Evolutionary conservation across 2,888 invertebrate species (phyloP).

Genomic region (Cetonia aurata): DNA sequence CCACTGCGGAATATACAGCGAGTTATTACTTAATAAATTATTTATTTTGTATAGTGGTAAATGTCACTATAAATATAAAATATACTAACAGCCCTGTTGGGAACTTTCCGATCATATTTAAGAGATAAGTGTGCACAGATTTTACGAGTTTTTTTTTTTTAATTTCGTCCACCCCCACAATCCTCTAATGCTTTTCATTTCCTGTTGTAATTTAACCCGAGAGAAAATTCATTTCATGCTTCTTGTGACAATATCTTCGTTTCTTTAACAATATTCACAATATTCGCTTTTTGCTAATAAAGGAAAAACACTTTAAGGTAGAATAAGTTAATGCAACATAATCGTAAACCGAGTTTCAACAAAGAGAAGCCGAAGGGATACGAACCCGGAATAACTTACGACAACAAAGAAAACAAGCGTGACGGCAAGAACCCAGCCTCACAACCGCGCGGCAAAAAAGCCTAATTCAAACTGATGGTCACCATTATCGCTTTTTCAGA

Average conservation of each 20-base stretch:
- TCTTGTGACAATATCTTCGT: no score
- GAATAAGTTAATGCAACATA: constrained; percentile 33
- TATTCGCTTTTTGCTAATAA: constrained; percentile 32
- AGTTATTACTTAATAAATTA: constrained; percentile 15
- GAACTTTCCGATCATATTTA: no score
- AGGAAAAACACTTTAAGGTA: constrained; percentile 29
- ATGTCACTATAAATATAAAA: neutral
- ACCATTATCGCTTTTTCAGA: constrained; percentile 31
- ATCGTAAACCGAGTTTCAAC: constrained; percentile 29
- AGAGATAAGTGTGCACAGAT: no score
- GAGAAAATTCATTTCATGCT: no score
- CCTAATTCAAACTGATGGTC: constrained; percentile 38
- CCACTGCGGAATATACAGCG: neutral
- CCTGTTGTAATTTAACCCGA: no score
- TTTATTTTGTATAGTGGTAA: constrained; percentile 6
- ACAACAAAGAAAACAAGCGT: constrained; percentile 34
- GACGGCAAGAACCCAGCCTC: constrained; percentile 15
- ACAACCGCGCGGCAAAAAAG: constrained; percentile 25
- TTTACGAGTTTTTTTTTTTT: no score
- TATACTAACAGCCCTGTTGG: no score
- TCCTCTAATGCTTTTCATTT: no score
- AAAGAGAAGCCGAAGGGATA: constrained; percentile 31
- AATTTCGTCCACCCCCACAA: no score
- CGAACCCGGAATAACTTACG: constrained; percentile 27
- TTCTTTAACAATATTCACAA: neutral